A percentile compares a stretch with the other conserved stretches of the same genome.
Evolutionary conservation across 2,888 invertebrate species (phyloP).

Genomic region (Lasioglossum vierecki): DNA sequence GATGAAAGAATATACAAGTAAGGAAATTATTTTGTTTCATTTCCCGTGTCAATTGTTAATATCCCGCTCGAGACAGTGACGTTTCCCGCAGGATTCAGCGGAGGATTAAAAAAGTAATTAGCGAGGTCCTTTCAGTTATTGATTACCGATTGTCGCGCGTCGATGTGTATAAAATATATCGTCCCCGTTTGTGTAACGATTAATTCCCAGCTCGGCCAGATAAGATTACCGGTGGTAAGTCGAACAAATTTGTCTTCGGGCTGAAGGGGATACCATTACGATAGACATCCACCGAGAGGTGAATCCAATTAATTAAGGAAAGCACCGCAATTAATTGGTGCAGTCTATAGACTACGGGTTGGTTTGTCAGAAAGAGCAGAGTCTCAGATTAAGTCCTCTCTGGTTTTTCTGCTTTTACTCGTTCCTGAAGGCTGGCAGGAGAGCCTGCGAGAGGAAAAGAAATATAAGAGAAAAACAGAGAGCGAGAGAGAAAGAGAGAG

Average conservation of each 20-base stretch:
- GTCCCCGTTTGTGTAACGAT: constrained; percentile 1
- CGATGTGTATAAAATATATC: constrained; percentile 27
- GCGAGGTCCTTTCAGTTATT: neutral
- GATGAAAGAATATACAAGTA: neutral
- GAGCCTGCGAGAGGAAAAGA: constrained; percentile 54
- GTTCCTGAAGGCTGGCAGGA: constrained; percentile 55
- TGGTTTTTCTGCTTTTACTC: constrained; percentile 46
- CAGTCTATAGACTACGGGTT: constrained; percentile 36
- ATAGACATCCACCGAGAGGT: constrained; percentile 72
- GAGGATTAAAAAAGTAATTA: neutral
- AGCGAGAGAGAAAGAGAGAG: constrained; percentile 8
- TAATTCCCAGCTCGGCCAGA: constrained; percentile 3
- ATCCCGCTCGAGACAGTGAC: neutral
- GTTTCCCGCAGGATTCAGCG: neutral
- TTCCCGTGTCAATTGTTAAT: neutral
- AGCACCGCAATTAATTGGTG: constrained; percentile 78
- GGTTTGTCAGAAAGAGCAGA: constrained; percentile 51
- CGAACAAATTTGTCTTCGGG: constrained; percentile 53
- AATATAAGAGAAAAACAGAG: constrained; percentile 46
- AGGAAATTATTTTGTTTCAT: neutral
- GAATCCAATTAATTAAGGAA: constrained; percentile 81
- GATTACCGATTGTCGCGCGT: constrained; percentile 2
- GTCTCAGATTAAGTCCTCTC: constrained; percentile 73
- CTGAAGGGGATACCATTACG: constrained; percentile 56
- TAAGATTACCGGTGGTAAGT: constrained; percentile 21